Evolutionary conservation across 2,797 vertebrate species (phyloP), one percentile per base, ranked within the genome.

Genomic region (Enteromius trimaculatus): DNA sequence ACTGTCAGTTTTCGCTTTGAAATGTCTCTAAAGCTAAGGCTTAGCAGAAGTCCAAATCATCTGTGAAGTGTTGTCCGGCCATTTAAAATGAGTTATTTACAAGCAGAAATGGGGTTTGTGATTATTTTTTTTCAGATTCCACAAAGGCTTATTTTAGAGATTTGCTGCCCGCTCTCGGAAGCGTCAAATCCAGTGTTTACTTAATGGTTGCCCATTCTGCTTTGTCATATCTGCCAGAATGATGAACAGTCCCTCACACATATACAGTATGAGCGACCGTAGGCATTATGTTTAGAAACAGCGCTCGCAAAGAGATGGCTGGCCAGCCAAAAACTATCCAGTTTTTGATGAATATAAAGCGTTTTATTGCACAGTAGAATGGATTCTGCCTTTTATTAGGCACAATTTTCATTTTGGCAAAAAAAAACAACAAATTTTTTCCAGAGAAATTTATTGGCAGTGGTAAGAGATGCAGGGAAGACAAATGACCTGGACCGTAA

Each of bases 151-250:
- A 71, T 76, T 74, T 70, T 65, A 16, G 68, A 65, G 74, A 82
- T 83, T 85, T 89, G 84, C 85, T 91, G 87, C 80, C 86, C 3
- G 51, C n/a, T n/a, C 81, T 88, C 90, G 82, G 39, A 37, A 6
- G 42, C 58, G 53, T 81, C 58, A 81, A 47, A 77, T 69, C 26
- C 39, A 77, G 37, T 62, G 47, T 83, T 77, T 69, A 44, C 49
- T 31, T 77, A 77, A 77, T 77, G 49, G 49, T 77, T 47, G 34
- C 34, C 31, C 64, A 77, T 82, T 82, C 8, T 68, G 71, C 62
- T 77, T 81, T 51, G 58, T 51, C 39, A 81, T 58, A 53, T 42
- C 71, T 77, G 72, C 62, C 34, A 82, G 80, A 66, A 42, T 53
- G 49, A 82, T 17, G 23, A 82, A 77, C 47, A 68, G 71, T 44